Evolutionary conservation across 2,113 vertebrate genomes (phyloP).

Genomic region (Mugil cephalus): DNA sequence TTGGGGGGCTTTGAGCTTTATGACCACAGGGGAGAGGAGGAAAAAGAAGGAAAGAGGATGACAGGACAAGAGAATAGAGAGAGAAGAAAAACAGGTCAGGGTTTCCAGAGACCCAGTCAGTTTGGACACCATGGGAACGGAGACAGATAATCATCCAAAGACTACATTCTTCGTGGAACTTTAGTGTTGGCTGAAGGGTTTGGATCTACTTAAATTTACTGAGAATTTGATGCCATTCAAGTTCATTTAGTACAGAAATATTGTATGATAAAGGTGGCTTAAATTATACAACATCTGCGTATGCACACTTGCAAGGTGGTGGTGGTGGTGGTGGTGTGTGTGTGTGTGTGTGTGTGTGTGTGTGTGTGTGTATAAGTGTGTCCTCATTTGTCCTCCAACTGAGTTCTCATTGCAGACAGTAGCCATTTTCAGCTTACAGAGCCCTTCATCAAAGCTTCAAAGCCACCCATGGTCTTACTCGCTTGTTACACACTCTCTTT

Average conservation of each 20-base stretch:
- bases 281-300: slow-evolving; percentile 2
- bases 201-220: not conserved
- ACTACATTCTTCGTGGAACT: slow-evolving; percentile 39
- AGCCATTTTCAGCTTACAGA: slow-evolving; percentile 59
- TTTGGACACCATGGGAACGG: slow-evolving; percentile 51
- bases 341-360: slow-evolving; percentile 24
- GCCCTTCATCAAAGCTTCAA: slow-evolving; percentile 64
- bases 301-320: slow-evolving; percentile 5
- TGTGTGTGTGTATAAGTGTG: slow-evolving; percentile 14
- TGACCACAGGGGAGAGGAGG: slow-evolving; percentile 6
- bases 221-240: slow-evolving; percentile 17
- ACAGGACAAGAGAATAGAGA: slow-evolving; percentile 20
- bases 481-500: slow-evolving; percentile 61
- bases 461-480: slow-evolving; percentile 52
- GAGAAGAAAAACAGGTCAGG: slow-evolving; percentile 27
- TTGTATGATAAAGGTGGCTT: not conserved
- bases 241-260: slow-evolving; percentile 1
- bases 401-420: slow-evolving; percentile 43
- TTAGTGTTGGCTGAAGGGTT: slow-evolving; percentile 39
- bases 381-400: slow-evolving; percentile 51
- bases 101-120: slow-evolving; percentile 46
- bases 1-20: slow-evolving; percentile 50
- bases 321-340: no score
- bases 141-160: slow-evolving; percentile 45
- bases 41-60: slow-evolving; percentile 18